These are phyloP conservation scores for Centruroides vittatus DNA, from an alignment of 1,140 invertebrate species.

Conservation along the genomic window DNA sequence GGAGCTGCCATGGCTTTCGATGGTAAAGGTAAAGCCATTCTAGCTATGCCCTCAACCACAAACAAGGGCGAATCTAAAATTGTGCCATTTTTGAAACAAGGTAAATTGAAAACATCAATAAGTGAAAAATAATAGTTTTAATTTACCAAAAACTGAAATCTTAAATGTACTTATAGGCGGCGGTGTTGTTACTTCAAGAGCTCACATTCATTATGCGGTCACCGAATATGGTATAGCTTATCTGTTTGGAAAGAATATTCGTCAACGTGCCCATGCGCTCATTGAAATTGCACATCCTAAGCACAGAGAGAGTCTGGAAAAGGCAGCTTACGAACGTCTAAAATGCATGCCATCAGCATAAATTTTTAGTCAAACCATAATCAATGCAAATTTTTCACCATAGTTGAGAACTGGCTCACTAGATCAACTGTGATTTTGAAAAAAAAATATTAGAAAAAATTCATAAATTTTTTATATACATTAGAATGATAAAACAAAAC, in stretches of 20 bases:
- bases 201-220: constrained; percentile 83
- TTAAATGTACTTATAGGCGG: constrained; percentile 44
- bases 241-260: constrained; percentile 74
- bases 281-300: constrained; percentile 83
- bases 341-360: constrained; percentile 62
- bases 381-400: too few relatives aligned
- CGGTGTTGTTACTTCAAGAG: constrained; percentile 82
- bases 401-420: too few relatives aligned
- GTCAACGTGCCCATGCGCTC: constrained; percentile 74
- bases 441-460: too few relatives aligned
- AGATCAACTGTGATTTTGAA: too few relatives aligned
- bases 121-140: too few relatives aligned
- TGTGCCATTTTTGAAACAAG: constrained; percentile 60
- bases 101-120: constrained; percentile 31
- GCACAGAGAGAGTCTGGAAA: constrained; percentile 70
- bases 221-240: constrained; percentile 84
- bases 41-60: constrained; percentile 75
- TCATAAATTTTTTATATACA: too few relatives aligned
- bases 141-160: too few relatives aligned
- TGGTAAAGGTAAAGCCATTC: constrained; percentile 79
- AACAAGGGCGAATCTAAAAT: constrained; percentile 81
- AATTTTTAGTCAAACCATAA: not conserved
- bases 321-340: constrained; percentile 71
- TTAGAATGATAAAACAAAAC: too few relatives aligned
- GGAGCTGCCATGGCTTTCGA: constrained; percentile 82